Conservation (phyloP, 1,140 invertebrate species). For the Marisa cornuarietis region DNA sequence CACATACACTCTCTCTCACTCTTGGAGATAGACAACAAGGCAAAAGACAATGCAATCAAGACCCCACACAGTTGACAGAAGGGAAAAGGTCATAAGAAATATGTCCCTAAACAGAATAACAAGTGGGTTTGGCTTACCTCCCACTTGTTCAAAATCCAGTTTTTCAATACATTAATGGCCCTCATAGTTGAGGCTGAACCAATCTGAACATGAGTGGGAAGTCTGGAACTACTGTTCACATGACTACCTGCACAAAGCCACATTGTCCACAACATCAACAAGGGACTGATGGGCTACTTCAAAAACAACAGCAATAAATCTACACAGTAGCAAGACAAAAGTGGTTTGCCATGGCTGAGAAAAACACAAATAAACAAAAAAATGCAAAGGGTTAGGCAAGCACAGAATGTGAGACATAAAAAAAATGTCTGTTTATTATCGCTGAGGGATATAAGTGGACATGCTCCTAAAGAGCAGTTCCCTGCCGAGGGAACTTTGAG, state of each 20-base stretch:
- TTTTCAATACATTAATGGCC: constrained; percentile 87
- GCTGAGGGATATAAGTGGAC: no score
- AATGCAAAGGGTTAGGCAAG: not conserved
- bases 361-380: not conserved
- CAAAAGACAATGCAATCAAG: no score
- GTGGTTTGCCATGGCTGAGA: not conserved
- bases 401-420: no score
- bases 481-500: no score
- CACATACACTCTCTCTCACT: no score
- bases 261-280: constrained; percentile 27
- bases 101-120: no score
- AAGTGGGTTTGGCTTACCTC: constrained; percentile 49
- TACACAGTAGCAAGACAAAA: not conserved
- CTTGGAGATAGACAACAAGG: no score
- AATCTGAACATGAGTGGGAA: constrained; percentile 75
- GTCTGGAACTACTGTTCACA: constrained; percentile 15
- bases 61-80: no score
- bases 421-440: no score
- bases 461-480: no score
- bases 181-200: constrained; percentile 92
- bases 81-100: no score
- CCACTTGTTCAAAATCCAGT: constrained; percentile 77
- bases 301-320: not conserved
- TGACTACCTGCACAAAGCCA: constrained; percentile 27
- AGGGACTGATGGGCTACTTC: not conserved